These are phyloP conservation scores for Proisotoma minuta DNA, from an alignment of 2,888 invertebrate genomes.

Conservation along the genomic window DNA sequence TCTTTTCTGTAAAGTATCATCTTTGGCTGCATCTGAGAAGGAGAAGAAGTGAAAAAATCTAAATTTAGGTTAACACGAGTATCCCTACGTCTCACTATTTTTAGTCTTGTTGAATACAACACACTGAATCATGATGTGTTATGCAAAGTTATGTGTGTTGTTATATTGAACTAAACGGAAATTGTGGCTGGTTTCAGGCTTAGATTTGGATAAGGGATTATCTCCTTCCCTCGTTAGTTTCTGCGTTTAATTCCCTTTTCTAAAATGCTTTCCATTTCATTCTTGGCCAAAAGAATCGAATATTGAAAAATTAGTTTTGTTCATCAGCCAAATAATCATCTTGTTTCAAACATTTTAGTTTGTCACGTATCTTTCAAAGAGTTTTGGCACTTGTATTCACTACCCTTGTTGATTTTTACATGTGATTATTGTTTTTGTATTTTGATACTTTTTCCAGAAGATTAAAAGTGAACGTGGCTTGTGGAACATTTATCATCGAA, in stretches of 20 bases:
- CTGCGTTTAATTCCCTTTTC: background rate
- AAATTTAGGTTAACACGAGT: background rate
- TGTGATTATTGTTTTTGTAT: background rate
- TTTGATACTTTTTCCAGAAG: background rate
- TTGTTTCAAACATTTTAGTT: background rate
- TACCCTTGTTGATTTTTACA: background rate
- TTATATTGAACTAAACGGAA: background rate
- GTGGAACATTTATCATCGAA: no score
- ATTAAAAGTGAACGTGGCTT: no score
- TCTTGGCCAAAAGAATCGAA: background rate
- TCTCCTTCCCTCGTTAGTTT: background rate
- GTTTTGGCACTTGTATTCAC: no score
- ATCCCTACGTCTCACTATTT: constrained; percentile 14
- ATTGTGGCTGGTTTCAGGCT: background rate
- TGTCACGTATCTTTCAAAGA: background rate
- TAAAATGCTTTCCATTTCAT: no score
- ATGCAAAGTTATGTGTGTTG: background rate
- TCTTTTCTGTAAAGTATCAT: no score
- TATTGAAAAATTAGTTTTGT: background rate
- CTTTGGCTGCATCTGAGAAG: background rate
- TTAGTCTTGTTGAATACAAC: constrained; percentile 6
- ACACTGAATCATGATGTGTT: background rate
- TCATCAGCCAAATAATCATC: background rate
- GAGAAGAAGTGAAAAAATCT: background rate
- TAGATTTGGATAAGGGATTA: no score